Evolutionary conservation across 2,888 invertebrate species (phyloP), one percentile per base, ranked within the genome.

Genomic region (Thera britannica): DNA sequence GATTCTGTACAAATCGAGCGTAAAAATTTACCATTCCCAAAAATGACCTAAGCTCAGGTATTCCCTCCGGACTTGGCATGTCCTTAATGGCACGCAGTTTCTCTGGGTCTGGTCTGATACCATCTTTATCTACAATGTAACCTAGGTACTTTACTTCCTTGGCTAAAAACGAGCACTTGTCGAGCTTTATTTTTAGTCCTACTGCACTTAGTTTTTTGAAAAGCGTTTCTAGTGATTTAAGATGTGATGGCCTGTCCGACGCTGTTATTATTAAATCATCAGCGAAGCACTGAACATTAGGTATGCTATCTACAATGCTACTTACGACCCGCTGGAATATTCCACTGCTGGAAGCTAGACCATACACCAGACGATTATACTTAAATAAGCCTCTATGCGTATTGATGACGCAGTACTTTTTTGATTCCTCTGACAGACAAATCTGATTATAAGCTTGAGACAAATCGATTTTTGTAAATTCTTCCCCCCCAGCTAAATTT

Each of bases 391-490:
- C 44, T 7, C 44, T 5, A 3, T 44, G 44, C 5, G 44, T 44
- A 44, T 44, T 44, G 2, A 44, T 44, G 44, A 44, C 44, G 7
- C 44, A 44, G 8, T 44, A 44, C 7, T 44, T 44, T 7, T 44
- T 44, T 7, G 44, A 44, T 7, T 44, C 44, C 44, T 44, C 44
- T 44, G 44, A 44, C 2, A 44, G 44, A 7, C 44, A 44, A 2
- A 44, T 44, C 44, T 44, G 44, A 7, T 44, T 44, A 7, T 44
- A 44, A 2, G 44, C 44, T 44, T 44, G 44, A 2, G 44, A 44
- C 7, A 44, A 44, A 58, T 77, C 77, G 5, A 77, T 54, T 57
- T 76, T 77, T 3, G 72, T 65, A 59, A 68, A 76, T 12, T 56
- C 66, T n/a, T 60, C 6, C 34, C 58, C 62, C 1, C 75, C 75